A percentile compares a stretch with the other conserved stretches of the same genome.
These are phyloP conservation scores for Scylla paramamosain DNA, from an alignment of 1,140 invertebrate genomes.

Conservation along the genomic window DNA sequence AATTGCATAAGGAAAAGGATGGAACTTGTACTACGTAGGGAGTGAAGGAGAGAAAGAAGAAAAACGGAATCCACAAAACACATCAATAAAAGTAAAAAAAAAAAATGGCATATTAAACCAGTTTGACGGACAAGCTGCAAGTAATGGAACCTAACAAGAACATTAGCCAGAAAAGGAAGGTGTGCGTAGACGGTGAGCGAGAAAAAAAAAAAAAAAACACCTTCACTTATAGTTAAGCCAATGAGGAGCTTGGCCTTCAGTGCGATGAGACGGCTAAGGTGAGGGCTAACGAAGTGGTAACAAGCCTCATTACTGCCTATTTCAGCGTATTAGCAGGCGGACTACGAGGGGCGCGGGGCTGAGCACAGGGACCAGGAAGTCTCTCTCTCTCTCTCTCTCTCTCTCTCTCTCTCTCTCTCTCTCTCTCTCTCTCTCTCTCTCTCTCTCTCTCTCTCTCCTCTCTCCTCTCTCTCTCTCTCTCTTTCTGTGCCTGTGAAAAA, in stretches of 20 bases:
- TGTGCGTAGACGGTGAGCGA: slow-evolving; percentile 4
- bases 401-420: too few relatives aligned
- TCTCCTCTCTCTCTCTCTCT: too few relatives aligned
- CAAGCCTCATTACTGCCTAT: not conserved
- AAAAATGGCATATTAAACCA: not conserved
- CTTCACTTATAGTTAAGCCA: not conserved
- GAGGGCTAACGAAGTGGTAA: not conserved
- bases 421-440: too few relatives aligned
- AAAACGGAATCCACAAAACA: not conserved
- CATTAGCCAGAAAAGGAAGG: not conserved
- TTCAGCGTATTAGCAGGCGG: not conserved
- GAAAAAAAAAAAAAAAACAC: slow-evolving; percentile 21
- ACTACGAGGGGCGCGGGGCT: too few relatives aligned
- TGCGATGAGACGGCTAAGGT: not conserved
- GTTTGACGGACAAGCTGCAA: not conserved
- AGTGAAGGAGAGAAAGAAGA: not conserved
- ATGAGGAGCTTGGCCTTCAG: not conserved
- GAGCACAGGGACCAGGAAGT: too few relatives aligned
- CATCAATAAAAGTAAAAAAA: not conserved
- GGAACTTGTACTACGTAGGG: not conserved
- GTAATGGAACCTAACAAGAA: not conserved
- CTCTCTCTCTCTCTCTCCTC: too few relatives aligned
- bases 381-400: too few relatives aligned
- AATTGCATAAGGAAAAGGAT: too few relatives aligned
- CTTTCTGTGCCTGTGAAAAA: too few relatives aligned